Evolutionary conservation across 2,797 vertebrate species (phyloP), one percentile per base, ranked within the genome.

Genomic region (Avahi laniger): DNA sequence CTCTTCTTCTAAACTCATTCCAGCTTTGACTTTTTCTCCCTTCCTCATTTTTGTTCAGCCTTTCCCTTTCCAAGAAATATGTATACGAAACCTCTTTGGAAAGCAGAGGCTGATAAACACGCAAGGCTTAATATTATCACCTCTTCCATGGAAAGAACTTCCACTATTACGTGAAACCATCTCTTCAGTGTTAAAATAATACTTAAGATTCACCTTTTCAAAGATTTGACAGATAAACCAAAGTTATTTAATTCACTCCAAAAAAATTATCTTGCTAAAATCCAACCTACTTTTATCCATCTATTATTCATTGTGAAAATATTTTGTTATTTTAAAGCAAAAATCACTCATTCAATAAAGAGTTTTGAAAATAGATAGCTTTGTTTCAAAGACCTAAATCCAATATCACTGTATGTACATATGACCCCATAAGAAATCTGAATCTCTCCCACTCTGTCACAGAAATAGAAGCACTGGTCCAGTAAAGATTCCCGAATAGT

Each of bases 311-410:
- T 78, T 72, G 43, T 72, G 17, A 87, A 38, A 90, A 72, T 75
- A 81, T 67, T 86, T 95, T 67, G 87, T 43, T 91, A 57, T 48
- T 12, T 67, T 70, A 69, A 84, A 89, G 33, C 10, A 84, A 93
- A 63, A 73, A 67, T 38, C 17, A 63, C 30, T 57, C 9, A 80
- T 69, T 88, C 38, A 38, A 28, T 54, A 80, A 90, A 57, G 15
- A 0, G 1, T n/a, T 70, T 50, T 43, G 65, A 67, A 78, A 93
- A 26, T 72, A 43, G 2, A 20, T 11, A 65, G 3, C 4, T 4
- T 78, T 38, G 9, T 52, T 76, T 75, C 38, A 89, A 59, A 65
- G 26, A 7, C 67, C 30, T 52, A n/a, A 26, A 69, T 43, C 12
- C 28, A 79, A 10, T 14, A 63, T 86, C 24, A 72, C 8, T 75